Evolutionary conservation across 2,113 vertebrate genomes (phyloP), one percentile per base, ranked within the genome.

Genomic region (Vireo altiloquus): DNA sequence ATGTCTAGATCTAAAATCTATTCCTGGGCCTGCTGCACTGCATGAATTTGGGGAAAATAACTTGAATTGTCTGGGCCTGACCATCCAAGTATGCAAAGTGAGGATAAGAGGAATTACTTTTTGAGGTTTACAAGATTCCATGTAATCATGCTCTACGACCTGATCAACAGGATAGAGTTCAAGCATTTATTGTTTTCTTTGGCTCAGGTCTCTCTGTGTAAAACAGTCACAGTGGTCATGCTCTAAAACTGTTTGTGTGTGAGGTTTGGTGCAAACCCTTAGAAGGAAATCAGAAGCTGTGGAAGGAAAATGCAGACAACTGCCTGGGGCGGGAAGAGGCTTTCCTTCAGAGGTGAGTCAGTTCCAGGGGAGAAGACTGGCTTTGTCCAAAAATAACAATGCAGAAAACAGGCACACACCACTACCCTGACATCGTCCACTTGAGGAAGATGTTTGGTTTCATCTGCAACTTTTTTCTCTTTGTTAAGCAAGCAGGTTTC

Each of bases 261-360:
- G 68, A 82, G 35, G 22, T 74, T 87, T 63, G 52, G 79, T 86
- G 44, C 52, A 87, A 80, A 44, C 4, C 68, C 90, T 53, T 91
- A 87, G 50, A 94, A 93, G 93, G 94, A 96, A 95, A 93, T 39
- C n/a, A 30, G 79, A 66, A 90, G 68, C 44, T 0, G 0, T 90
- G 35, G 60, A 85, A 91, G 30, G 87, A 95, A 96, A 94, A 92
- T 4, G 11, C 49, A 82, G 70, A 63, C 24, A 15, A 74, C 88
- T 61, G 35, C 57, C 50, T 17, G 6, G 15, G 11, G 63, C 9
- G 47, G 72, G 37, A 71, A 87, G 44, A 94, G 33, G 65, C 53
- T 87, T 97, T 95, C 91, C 91, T 95, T 89, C 31, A 82, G 92
- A 91, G 78, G 70, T 96, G 94, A 96, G 91, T 95, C 91, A 95